Conservation (phyloP, 2,888 invertebrate genomes). For the Macroteleia sp. region DNA sequence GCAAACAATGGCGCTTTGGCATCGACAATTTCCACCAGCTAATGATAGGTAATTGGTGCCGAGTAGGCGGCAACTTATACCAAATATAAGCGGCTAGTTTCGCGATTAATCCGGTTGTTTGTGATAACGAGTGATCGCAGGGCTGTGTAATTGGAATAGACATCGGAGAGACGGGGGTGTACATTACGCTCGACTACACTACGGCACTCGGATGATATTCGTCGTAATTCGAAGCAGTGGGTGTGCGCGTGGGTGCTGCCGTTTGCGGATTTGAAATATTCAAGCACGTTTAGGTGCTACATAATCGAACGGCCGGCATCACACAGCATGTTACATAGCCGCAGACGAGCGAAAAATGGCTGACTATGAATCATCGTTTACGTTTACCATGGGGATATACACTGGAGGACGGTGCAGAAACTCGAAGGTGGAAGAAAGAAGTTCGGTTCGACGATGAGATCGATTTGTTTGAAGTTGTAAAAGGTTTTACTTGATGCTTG, state of each 20-base stretch:
- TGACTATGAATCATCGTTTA: slow-evolving; percentile 43
- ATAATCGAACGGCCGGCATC: slow-evolving; percentile 39
- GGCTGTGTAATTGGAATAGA: slow-evolving; percentile 48
- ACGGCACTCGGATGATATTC: slow-evolving; percentile 40
- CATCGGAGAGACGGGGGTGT: slow-evolving; percentile 22
- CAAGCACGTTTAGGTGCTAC: slow-evolving; percentile 57
- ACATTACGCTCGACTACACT: slow-evolving; percentile 12
- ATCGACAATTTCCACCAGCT: background rate
- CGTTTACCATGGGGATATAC: too few species aligned
- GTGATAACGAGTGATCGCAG: slow-evolving; percentile 42
- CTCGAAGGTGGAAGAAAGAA: background rate
- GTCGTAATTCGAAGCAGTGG: slow-evolving; percentile 53
- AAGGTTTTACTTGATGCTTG: background rate
- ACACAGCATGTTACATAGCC: slow-evolving; percentile 35
- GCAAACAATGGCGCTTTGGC: background rate
- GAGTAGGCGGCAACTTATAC: slow-evolving; percentile 33
- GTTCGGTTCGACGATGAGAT: background rate
- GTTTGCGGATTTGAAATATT: slow-evolving; percentile 65
- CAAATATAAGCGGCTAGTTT: slow-evolving; percentile 52
- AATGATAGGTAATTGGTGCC: slow-evolving; percentile 27
- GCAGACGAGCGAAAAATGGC: slow-evolving; percentile 38
- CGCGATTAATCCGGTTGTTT: slow-evolving; percentile 53
- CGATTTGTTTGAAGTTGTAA: slow-evolving; percentile 8
- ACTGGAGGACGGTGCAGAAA: too few species aligned
- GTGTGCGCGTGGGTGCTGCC: slow-evolving; percentile 79